Evolutionary conservation across 1,140 invertebrate genomes (phyloP), one percentile per base, ranked within the genome.

Genomic region (Dreissena polymorpha): DNA sequence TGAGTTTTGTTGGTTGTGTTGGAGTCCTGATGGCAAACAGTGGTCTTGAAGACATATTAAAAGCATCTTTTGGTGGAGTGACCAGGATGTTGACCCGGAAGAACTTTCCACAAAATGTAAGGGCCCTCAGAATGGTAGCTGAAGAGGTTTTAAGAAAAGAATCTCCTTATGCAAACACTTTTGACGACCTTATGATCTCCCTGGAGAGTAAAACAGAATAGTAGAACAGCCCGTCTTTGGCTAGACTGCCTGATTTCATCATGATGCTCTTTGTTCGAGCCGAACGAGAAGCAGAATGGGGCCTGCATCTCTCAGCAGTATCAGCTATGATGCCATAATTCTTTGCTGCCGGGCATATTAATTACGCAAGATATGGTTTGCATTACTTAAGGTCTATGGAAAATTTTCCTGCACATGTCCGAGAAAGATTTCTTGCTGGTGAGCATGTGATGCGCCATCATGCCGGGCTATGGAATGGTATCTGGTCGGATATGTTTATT

Each of bases 321-420:
- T 18, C 12, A 25, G 0, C 16, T 23, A 88, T 88, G 88, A 65
- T 89, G 29, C 81, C 84, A n/a, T 87, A 86, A 23, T 88, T 88
- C 74, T 88, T 88, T 86, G 88, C 86, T 18, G 77, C 87, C 27
- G 79, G 75, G 0, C 88, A 89, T 74, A 29, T 78, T 0, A 88
- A 87, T 68, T 89, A 89, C 84, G 87, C 86, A 55, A 79, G 86
- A 25, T 89, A 89, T 84, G 82, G 85, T 25, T 60, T 87, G n/a
- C 87, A 87, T 63, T 87, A 88, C 60, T 75, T 88, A 0, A 10
- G 85, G 21, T 55, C 68, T 0, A 83, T 85, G 77, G 83, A 86
- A n/a, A 64, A 13, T 2, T 16, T 88, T 18, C 83, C 85, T 57
- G 27, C 29, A n/a, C 57, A 85, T 21, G 23, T 83, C 1, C 60